Evolutionary conservation across 2,888 invertebrate genomes (phyloP), one percentile per base, ranked within the genome.

Genomic region (Scaeva pyrastri): DNA sequence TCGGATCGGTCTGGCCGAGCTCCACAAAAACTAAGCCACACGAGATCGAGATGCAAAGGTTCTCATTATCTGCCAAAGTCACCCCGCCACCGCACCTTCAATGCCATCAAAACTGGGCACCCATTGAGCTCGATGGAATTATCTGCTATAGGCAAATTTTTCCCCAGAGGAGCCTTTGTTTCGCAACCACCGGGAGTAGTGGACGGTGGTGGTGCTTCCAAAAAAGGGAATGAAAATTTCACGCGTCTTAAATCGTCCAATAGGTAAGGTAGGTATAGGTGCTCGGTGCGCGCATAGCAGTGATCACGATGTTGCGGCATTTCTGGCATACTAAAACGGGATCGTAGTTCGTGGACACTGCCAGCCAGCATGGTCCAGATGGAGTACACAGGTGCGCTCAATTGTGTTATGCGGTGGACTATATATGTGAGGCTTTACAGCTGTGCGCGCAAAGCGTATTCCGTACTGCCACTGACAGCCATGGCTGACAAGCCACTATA

Each of bases 201-300:
- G 60, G 39, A 21, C 19, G 19, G 11, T 2, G 16, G 16, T 55
- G 14, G 19, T 71, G 60, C 26, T 62, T 62, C 77, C 86, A 62
- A 86, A 82, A 86, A 82, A 82, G 86, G 85, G 77, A 82, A 86
- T 77, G 74, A 74, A 77, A 43, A 78, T 71, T 86, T 86, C 82
- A 86, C 86, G 86, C 86, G 77, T 77, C 73, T 86, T 81, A 81
- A 82, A 82, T 77, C 86, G 77, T 77, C 77, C 73, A 70, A 43
- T 43, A 56, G 77, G 74, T 74, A n/a, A n/a, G n/a, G n/a, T n/a
- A n/a, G n/a, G n/a, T n/a, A n/a, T n/a, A 78, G 70, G 55, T 73
- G 72, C 31, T 71, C 16, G 56, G 41, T 36, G 55, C n/a, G 48
- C 16, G 68, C 48, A 23, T n/a, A 6, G 56, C 26, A 36, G 39